These are phyloP conservation scores for Cataglyphis cursor DNA, from an alignment of 2,888 invertebrate genomes.

Conservation along the genomic window DNA sequence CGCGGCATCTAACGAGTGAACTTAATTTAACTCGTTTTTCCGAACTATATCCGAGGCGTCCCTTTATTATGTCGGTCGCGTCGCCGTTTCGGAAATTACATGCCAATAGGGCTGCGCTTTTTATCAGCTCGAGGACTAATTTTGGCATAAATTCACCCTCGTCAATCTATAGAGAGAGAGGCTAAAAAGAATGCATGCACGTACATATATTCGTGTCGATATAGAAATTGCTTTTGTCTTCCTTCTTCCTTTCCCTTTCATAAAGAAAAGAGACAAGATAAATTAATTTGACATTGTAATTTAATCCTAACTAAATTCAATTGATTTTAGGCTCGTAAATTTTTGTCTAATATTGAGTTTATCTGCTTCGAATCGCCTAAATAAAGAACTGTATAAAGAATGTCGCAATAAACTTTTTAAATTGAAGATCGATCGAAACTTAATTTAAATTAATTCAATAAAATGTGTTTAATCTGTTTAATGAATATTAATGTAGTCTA, in stretches of 20 bases:
- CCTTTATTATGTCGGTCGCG: constrained; percentile 36
- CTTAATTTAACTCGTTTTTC: constrained; percentile 36
- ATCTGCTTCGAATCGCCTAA: neutral
- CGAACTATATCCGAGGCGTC: neutral
- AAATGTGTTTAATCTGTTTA: neutral
- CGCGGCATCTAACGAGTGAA: constrained; percentile 17
- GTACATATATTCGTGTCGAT: neutral
- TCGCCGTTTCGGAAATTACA: constrained; percentile 33
- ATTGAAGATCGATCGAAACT: neutral
- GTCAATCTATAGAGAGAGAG: neutral
- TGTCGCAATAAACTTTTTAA: neutral
- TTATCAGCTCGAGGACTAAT: constrained; percentile 21
- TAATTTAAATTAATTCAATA: constrained; percentile 23
- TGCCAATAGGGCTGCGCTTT: constrained; percentile 5
- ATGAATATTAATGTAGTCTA: neutral
- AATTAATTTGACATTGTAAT: constrained; percentile 21
- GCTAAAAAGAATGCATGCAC: neutral
- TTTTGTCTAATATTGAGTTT: neutral
- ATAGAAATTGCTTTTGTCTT: constrained; percentile 27
- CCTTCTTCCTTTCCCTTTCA: neutral
- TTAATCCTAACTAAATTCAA: constrained; percentile 23
- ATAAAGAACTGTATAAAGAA: neutral
- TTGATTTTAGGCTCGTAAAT: constrained; percentile 22
- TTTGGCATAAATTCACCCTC: constrained; percentile 24
- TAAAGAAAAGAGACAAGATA: neutral